Conservation (phyloP, 2,113 vertebrate species). For the Ptychochromis oligacanthus region DNA sequence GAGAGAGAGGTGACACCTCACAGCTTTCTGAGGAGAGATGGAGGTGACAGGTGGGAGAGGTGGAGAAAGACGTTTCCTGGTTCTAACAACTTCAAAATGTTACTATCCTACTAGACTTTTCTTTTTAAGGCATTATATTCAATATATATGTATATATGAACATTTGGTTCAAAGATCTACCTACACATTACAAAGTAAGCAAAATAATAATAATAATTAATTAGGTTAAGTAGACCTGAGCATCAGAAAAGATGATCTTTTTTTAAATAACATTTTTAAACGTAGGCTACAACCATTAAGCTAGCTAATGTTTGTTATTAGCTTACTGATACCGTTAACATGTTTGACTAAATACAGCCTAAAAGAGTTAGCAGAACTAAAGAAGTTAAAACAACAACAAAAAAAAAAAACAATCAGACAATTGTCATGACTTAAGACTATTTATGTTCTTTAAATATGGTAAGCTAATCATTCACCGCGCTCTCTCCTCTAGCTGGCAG, state of each 20-base stretch:
- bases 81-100: not conserved
- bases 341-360: not conserved
- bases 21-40: not conserved
- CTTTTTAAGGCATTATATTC: not conserved
- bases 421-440: not conserved
- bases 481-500: not conserved
- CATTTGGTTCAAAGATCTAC: not conserved
- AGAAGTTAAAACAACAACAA: no score
- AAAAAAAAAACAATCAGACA: not conserved
- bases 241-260: not conserved
- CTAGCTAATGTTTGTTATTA: not conserved
- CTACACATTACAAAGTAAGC: not conserved
- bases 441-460: not conserved
- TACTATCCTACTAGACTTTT: not conserved
- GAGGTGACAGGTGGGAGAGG: not conserved
- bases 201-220: not conserved
- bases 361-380: not conserved
- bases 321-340: not conserved
- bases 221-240: not conserved
- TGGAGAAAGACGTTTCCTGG: not conserved
- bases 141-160: not conserved
- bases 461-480: not conserved
- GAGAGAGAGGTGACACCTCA: slow-evolving; percentile 28
- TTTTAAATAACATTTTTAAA: no score
- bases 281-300: not conserved